phyloP scores from a whole-genome alignment of 2,888 invertebrate species.

The Leucoma salicis region DNA sequence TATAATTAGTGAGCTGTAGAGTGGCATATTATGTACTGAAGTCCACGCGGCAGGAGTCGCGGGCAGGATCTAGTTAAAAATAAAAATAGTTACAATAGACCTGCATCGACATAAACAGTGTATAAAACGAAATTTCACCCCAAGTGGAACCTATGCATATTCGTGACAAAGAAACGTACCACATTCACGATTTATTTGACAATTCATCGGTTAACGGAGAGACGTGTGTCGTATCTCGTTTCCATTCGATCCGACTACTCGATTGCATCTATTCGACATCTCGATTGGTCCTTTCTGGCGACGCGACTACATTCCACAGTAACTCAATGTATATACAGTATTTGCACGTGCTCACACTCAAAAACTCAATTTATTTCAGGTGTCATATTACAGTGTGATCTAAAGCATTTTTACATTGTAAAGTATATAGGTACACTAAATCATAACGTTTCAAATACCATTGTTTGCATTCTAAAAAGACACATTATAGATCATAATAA shows the following conservation, averaged over 20 bases:
- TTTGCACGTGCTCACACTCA: slow-evolving; percentile 49
- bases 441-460: no score
- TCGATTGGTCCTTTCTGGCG: slow-evolving; percentile 45
- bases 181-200: slow-evolving; percentile 2
- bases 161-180: neutral
- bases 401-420: no score
- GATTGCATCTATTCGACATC: slow-evolving; percentile 55
- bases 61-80: no score
- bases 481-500: no score
- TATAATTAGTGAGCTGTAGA: no score
- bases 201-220: neutral
- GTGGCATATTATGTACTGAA: no score
- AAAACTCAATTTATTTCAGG: slow-evolving; percentile 15
- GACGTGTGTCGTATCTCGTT: slow-evolving; percentile 24
- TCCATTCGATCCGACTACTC: slow-evolving; percentile 50
- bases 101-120: no score
- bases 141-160: neutral
- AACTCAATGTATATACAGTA: slow-evolving; percentile 51
- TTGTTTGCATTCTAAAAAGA: no score
- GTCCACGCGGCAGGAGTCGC: no score
- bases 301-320: slow-evolving; percentile 35
- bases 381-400: no score
- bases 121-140: neutral
- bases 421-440: no score
- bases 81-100: no score